Percentiles rank a stretch among this genome's conserved stretches.
Conservation (phyloP, 2,113 vertebrate genomes). For the Erpornis zantholeuca region DNA sequence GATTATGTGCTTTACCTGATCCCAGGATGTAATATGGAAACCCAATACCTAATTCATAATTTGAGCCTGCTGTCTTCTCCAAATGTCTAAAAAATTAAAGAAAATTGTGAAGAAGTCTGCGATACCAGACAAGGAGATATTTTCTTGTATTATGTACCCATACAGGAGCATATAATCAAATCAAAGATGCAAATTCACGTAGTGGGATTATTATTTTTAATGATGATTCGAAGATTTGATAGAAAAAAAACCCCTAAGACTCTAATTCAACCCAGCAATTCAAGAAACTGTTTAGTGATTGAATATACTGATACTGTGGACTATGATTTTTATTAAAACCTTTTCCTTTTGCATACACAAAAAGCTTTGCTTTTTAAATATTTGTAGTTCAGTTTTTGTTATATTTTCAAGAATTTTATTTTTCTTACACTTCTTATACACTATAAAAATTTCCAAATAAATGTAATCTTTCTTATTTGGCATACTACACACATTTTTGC, state of each 20-base stretch:
- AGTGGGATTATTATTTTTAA: neutral
- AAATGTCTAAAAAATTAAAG: neutral
- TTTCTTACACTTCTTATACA: neutral
- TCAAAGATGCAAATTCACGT: neutral
- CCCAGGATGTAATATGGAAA: neutral
- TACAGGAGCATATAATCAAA: neutral
- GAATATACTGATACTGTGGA: neutral
- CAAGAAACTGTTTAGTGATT: neutral
- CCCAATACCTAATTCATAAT: neutral
- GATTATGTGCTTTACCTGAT: neutral
- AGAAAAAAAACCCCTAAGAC: neutral
- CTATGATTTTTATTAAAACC: neutral
- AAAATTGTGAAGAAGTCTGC: rapidly evolving
- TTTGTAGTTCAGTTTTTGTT: neutral
- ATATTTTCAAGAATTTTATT: neutral
- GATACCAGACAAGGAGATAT: neutral
- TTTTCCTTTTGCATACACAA: neutral
- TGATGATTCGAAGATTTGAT: neutral
- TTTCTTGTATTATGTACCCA: neutral
- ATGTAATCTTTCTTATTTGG: neutral
- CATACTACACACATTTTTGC: neutral
- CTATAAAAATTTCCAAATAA: neutral
- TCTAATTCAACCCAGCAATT: neutral
- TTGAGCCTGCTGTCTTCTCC: neutral
- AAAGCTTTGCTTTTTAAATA: neutral